A percentile compares a stretch with the other conserved stretches of the same genome.
phyloP scores from a whole-genome alignment of 1,140 invertebrate genomes.

The Heliconius hermathena region DNA sequence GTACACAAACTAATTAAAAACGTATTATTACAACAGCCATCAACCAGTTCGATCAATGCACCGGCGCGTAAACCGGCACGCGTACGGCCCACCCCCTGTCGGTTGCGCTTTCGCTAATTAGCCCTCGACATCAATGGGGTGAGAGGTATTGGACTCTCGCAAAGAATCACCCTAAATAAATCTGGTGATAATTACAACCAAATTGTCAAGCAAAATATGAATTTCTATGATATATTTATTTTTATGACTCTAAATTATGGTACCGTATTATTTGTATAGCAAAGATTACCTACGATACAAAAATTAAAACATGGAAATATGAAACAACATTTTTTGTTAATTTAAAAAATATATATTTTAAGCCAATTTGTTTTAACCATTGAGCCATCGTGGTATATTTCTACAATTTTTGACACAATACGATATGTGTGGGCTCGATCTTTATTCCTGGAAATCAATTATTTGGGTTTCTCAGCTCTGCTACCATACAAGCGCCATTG shows the following conservation, averaged over 20 bases:
- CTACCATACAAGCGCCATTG: no score
- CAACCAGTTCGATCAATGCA: slow-evolving; percentile 9
- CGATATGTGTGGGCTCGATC: no score
- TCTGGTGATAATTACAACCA: neutral
- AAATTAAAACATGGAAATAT: no score
- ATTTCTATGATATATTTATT: neutral
- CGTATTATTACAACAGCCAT: neutral
- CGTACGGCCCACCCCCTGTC: slow-evolving; percentile 24
- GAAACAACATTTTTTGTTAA: no score
- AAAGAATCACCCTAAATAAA: slow-evolving; percentile 19
- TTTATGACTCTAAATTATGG: neutral
- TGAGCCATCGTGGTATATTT: no score
- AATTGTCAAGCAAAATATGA: neutral
- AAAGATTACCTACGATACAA: no score
- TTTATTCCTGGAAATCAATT: no score
- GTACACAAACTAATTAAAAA: neutral
- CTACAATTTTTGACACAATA: no score
- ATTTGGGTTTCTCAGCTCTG: no score
- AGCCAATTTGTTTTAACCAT: no score
- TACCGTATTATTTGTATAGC: no score
- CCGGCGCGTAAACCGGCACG: slow-evolving; percentile 18
- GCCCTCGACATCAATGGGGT: slow-evolving; percentile 55
- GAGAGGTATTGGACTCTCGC: slow-evolving; percentile 49
- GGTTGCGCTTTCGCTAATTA: slow-evolving; percentile 53
- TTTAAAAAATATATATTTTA: no score